These are phyloP conservation scores for Spatulosminthurus flaviceps DNA, from an alignment of 2,888 invertebrate species.

Conservation along the genomic window DNA sequence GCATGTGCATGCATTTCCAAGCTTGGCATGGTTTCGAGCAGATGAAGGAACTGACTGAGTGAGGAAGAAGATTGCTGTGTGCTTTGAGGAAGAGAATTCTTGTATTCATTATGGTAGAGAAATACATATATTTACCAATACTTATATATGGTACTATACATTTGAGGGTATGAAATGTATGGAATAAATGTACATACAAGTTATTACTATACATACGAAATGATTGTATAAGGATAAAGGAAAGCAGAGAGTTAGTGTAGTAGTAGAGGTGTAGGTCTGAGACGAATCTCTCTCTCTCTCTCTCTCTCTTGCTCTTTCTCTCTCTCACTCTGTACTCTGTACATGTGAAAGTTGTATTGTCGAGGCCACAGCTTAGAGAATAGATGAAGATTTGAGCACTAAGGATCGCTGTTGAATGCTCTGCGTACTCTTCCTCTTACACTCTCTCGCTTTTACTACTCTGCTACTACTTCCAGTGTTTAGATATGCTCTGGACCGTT, in stretches of 20 bases:
- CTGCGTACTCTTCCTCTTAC: constrained; percentile 11
- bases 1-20: background rate
- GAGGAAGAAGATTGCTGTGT: no score
- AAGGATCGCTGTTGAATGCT: constrained; percentile 43
- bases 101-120: no score
- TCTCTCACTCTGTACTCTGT: background rate
- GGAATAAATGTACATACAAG: no score
- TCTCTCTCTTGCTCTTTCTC: background rate
- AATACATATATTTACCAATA: no score
- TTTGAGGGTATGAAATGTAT: no score
- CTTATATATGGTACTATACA: no score
- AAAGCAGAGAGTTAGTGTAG: background rate
- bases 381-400: constrained; percentile 50
- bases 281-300: constrained; percentile 15
- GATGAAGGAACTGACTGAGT: background rate
- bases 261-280: constrained; percentile 38
- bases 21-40: no score
- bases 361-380: constrained; percentile 48
- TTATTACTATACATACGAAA: no score
- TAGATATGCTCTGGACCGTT: background rate
- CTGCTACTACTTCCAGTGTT: background rate
- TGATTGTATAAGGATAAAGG: background rate
- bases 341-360: constrained; percentile 38
- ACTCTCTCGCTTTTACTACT: background rate
- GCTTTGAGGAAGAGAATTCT: no score